These are phyloP conservation scores for Cliona cf. orientalis DNA, from an alignment of 37 sponge, comb jelly and placozoan genomes.

Conservation along the genomic window DNA sequence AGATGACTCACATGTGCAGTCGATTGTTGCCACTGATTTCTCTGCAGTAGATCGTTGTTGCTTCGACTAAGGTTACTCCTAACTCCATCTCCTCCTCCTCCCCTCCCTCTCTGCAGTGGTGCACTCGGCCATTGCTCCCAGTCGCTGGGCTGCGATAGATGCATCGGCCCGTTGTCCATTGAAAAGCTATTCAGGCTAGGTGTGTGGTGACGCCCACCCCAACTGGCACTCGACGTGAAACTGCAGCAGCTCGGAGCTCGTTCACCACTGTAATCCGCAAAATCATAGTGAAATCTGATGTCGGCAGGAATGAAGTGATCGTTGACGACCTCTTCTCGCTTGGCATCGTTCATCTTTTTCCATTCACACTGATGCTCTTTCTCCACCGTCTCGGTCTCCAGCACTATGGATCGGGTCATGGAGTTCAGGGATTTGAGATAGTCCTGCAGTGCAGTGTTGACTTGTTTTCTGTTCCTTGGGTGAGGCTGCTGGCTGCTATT, in stretches of 20 bases:
- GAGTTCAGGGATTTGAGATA: conserved; percentile 73
- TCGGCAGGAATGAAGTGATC: conserved; percentile 70
- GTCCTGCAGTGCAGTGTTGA: conserved; percentile 37
- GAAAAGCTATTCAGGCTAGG: neutral
- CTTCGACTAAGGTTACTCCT: neutral
- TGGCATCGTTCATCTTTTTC: conserved; percentile 45
- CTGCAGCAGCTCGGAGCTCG: conserved; percentile 16
- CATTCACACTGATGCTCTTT: conserved; percentile 57
- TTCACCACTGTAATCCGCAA: conserved; percentile 5
- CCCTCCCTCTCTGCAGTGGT: too few relatives aligned
- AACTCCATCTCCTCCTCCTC: neutral
- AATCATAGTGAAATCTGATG: conserved; percentile 44
- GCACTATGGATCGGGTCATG: conserved; percentile 69
- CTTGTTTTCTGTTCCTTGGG: conserved; percentile 15
- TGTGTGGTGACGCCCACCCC: neutral
- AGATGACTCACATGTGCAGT: too few relatives aligned
- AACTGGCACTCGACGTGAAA: conserved; percentile 1
- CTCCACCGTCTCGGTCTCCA: conserved; percentile 72
- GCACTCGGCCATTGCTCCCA: neutral
- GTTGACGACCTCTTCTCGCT: conserved; percentile 60
- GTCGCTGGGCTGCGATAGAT: conserved; percentile 18
- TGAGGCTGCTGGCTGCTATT: neutral
- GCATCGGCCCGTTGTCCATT: conserved; percentile 6
- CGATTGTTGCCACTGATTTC: too few relatives aligned
- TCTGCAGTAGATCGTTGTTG: neutral